Base-by-base conservation (phyloP, 2,888 invertebrate species). In the Sarcophaga rosellei region DNA sequence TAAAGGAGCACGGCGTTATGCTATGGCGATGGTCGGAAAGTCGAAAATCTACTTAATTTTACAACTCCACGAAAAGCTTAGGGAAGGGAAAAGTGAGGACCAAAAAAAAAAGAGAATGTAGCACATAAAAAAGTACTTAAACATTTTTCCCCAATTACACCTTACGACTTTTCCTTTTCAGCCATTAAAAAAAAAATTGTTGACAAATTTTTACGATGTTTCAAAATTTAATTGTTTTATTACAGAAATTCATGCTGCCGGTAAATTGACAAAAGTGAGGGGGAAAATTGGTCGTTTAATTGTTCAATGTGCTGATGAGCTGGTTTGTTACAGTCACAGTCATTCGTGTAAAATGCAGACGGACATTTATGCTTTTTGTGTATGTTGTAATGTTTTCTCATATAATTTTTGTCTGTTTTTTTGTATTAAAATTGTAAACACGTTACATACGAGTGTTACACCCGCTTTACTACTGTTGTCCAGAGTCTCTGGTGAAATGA, bases 171-270 rank as follows among this genome's bases (percentile, higher is more conserved):
- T 79, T 61, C 17, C 79, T 78, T 70, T 74, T 4, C 84, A 74
- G 63, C 75, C 74, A 78, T 81, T 65, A 68, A 81, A 57, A 45
- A 78, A 85, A 79, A 59, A n/a, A n/a, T n/a, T 72, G 74, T 79
- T 85, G 75, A 85, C 74, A 82, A 61, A 76, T 82, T 85, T 85
- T 85, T 82, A 85, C 70, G 78, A 82, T 75, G 65, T 82, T 85
- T 75, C 12, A 78, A 85, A 85, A 79, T 79, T 82, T 79, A 85
- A 85, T 85, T 85, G 82, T 82, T 85, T 85, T 81, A 82, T 82
- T 72, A 81, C 75, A 66, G 44, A 81, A 78, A 74, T 74, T 78
- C 82, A 78, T 82, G 85, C 73, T 53, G 63, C 47, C 73, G 53
- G 69, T 72, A 62, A 68, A 68, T 73, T 73, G 47, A 78, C 4